These are phyloP conservation scores for Pteronura brasiliensis DNA, from an alignment of 2,113 vertebrate species.

Conservation along the genomic window DNA sequence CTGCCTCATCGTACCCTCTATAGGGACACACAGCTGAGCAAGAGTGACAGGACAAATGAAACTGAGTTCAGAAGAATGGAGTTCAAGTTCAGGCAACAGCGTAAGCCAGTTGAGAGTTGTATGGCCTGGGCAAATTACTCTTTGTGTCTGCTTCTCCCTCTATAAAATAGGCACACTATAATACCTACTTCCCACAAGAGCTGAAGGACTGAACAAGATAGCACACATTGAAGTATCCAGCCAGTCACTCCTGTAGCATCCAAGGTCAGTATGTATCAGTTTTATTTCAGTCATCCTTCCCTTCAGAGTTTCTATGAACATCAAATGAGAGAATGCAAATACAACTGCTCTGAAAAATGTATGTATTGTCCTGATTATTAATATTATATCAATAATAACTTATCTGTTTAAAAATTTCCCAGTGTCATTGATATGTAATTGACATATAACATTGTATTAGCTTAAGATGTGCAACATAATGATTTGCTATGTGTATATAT, in stretches of 20 bases:
- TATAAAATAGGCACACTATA: not conserved
- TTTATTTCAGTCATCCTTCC: not conserved
- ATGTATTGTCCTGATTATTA: not conserved
- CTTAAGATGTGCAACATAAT: not conserved
- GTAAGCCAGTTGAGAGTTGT: not conserved
- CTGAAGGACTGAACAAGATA: not conserved
- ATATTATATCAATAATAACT: not conserved
- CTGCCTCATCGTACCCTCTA: not conserved
- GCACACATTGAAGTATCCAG: not conserved
- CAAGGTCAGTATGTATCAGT: not conserved
- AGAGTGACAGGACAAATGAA: not conserved
- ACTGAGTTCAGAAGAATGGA: not conserved
- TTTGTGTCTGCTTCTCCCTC: not conserved
- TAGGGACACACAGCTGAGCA: not conserved
- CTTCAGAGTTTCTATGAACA: not conserved
- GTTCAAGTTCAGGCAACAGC: not conserved
- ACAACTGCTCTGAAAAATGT: not conserved
- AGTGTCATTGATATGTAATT: not conserved
- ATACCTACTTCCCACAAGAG: not conserved
- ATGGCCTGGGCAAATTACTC: not conserved
- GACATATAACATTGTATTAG: not conserved
- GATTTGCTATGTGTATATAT: not conserved
- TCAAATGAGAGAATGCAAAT: not conserved
- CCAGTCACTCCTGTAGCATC: not conserved
- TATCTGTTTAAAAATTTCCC: not conserved